Base-by-base conservation (phyloP, 2,113 vertebrate genomes). In the Campylomormyrus tamandua region DNA sequence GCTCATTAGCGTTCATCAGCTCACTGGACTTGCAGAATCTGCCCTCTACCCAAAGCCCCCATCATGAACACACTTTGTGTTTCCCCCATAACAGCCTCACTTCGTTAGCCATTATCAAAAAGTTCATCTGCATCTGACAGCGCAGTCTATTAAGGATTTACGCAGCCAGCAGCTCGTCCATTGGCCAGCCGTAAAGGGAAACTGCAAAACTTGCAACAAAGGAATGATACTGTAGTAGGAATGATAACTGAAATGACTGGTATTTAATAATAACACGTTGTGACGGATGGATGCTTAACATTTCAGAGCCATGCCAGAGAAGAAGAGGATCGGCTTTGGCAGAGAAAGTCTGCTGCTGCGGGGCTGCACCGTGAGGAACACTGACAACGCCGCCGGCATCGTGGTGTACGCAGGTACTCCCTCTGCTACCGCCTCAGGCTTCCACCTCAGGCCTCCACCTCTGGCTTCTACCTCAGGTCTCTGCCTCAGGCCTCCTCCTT, bases 301-400 rank as follows among this genome's bases (percentile, higher is more conserved):
- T 66, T 92, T 90, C 94, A 99, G 98, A 95, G 97, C 98, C 90
- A 96, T 94, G 88, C 94, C 96, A 53, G 95, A 98, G 93, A 91
- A 96, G 88, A 95, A 95, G 91, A 96, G 93, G 96, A 96, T 90
- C 94, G 96, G 94, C 90, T 98, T 93, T 94, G 95, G 95, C 88
- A 97, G 98, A 90, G 97, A 97, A 91, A 99, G 97, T 92, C 94
- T 99, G 92, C 92, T 99, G 92, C 96, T 99, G 85, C 95, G 98
- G 87, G 98, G 98, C 46, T 98, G 98, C 93, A 98, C 97, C 88
- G 92, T 99, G 93, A 96, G 97, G 93, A 99, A 99, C 93, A 99
- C 97, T 0, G 97, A 97, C 90, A 95, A 97, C 0, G 96, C 98
- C 35, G 94, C 96, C 19, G 98, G 98, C 91, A 98, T 99, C 49